phyloP scores from a whole-genome alignment of 1,140 invertebrate species.

The Catajapyx aquilonaris region DNA sequence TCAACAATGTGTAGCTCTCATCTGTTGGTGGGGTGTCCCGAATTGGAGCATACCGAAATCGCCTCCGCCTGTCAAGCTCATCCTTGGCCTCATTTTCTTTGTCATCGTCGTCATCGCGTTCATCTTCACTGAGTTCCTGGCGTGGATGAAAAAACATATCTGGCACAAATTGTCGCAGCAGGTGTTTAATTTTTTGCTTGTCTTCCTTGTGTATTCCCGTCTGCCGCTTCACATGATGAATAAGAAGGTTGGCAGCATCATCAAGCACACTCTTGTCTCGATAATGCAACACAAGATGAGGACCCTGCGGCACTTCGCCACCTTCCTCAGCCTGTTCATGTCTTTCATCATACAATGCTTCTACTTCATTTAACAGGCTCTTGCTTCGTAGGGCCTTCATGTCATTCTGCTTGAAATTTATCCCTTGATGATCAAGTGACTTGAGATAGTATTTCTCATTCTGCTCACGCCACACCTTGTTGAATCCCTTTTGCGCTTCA shows the following conservation, averaged over 20 bases:
- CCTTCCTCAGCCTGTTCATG: slow-evolving; percentile 55
- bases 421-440: too few species aligned
- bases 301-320: slow-evolving; percentile 28
- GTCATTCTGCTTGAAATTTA: slow-evolving; percentile 97
- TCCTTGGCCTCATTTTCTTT: too few species aligned
- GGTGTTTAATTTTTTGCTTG: slow-evolving; percentile 81
- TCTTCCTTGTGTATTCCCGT: slow-evolving; percentile 92
- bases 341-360: slow-evolving; percentile 77
- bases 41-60: not conserved
- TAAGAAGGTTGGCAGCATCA: slow-evolving; percentile 84
- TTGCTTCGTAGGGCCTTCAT: slow-evolving; percentile 89
- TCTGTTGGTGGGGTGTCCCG: slow-evolving; percentile 19
- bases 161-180: slow-evolving; percentile 79
- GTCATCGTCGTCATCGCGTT: slow-evolving; percentile 71
- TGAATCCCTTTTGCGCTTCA: slow-evolving; percentile 90
- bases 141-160: slow-evolving; percentile 80
- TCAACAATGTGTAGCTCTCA: slow-evolving; percentile 60
- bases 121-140: slow-evolving; percentile 89
- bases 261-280: slow-evolving; percentile 69
- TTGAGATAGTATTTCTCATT: slow-evolving; percentile 96
- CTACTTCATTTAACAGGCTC: slow-evolving; percentile 87
- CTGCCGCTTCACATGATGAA: slow-evolving; percentile 94
- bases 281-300: slow-evolving; percentile 59
- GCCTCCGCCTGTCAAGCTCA: not conserved
- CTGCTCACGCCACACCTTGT: slow-evolving; percentile 94